Base-by-base conservation (phyloP, 2,888 invertebrate genomes). In the Tetheella fluctuosa region DNA sequence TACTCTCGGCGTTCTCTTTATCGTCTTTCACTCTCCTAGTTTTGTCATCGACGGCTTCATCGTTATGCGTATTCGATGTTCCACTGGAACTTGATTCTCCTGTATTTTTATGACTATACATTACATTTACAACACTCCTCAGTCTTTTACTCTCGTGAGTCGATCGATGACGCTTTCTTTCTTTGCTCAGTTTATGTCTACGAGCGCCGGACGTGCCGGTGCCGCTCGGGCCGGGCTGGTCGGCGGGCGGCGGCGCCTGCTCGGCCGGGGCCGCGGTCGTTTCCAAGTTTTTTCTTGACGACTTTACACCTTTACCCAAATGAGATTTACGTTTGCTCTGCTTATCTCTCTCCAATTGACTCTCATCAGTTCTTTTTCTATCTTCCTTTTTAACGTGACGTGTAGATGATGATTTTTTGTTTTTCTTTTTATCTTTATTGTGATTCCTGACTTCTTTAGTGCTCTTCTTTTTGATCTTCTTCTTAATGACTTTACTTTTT, bases 101-200 rank as follows among this genome's bases (percentile, higher is more conserved):
- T 42, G 68, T 68, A 63, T 67, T 74, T 64, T 73, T 80, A 64
- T 73, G 73, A 63, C 71, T 71, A 64, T 79, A 80, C 69, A 90
- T 84, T 61, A 89, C 85, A 69, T 81, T 88, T 52, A 91, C 90
- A 63, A 91, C 90, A 78, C 91, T 91, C 73, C 76, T 88, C 84
- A 92, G 88, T 83, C 86, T 87, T 84, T 74, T 89, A 60, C 62
- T 83, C 73, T 86, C 86, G 69, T 84, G 81, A 58, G 68, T 73
- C 52, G 62, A 28, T 23, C 69, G 73, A 65, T 71, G 57, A 54
- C 65, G 60, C 64, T 74, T 62, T 70, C 73, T 60, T 67, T 65
- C 8, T 64, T 69, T 59, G 57, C 64, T 37, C 62, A 62, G 48
- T 67, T 72, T 65, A 60, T 65, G 23, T 54, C 61, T 52, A 62